Evolutionary conservation across 2,797 vertebrate genomes (phyloP).

Genomic region (Aythya fuligula): DNA sequence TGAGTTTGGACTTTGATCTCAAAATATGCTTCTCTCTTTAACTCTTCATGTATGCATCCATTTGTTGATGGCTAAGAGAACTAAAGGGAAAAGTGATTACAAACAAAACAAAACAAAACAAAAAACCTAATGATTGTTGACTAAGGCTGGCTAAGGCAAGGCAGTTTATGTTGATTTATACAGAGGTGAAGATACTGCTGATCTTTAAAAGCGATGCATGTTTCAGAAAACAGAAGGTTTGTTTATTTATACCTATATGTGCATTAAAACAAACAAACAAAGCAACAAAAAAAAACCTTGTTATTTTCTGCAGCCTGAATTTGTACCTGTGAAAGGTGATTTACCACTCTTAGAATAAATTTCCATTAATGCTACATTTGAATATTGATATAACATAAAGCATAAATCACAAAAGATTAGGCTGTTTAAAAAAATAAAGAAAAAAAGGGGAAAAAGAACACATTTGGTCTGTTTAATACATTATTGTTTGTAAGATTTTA

Average conservation of each 20-base stretch:
- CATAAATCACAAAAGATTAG: not conserved
- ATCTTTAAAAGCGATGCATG: not conserved
- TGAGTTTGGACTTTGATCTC: not conserved
- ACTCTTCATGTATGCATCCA: not conserved
- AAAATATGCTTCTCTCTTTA: not conserved
- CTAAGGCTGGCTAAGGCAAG: not conserved
- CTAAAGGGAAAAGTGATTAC: not conserved
- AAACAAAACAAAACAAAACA: not conserved
- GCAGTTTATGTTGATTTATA: not conserved
- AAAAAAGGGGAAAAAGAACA: rapidly evolving
- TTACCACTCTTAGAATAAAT: not conserved
- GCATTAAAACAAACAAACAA: too few relatives aligned
- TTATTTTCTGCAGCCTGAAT: not conserved
- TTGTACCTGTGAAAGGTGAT: not conserved
- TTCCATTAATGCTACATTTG: not conserved
- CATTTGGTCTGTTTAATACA: not conserved
- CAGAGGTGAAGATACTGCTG: not conserved
- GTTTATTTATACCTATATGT: not conserved
- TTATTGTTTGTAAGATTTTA: not conserved
- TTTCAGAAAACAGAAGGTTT: not conserved
- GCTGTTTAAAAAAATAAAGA: not conserved
- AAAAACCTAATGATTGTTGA: not conserved
- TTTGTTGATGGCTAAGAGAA: not conserved
- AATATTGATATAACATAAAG: not conserved
- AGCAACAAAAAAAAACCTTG: not conserved